Conservation (phyloP, 2,888 invertebrate genomes). For the Scaptomyza reducta region DNA sequence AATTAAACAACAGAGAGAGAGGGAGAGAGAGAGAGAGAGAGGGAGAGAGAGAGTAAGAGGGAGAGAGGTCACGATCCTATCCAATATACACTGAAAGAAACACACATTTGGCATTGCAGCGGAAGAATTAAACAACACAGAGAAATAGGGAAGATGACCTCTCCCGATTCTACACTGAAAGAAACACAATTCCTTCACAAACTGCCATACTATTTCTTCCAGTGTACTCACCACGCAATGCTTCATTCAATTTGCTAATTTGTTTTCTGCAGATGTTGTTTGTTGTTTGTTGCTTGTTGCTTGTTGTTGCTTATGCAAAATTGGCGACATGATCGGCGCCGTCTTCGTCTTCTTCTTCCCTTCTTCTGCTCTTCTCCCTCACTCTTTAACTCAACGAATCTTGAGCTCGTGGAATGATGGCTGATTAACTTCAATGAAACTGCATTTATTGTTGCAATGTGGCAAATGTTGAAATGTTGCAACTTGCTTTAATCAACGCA, state of each 20-base stretch:
- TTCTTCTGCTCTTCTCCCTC: not conserved
- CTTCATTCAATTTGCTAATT: slow-evolving; percentile 69
- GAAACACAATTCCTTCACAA: too few relatives aligned
- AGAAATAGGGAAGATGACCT: too few relatives aligned
- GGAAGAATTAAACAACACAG: too few relatives aligned
- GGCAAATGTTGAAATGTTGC: slow-evolving; percentile 38
- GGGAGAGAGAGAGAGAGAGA: too few relatives aligned
- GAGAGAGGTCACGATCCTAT: too few relatives aligned
- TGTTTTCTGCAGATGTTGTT: slow-evolving; percentile 28
- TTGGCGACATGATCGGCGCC: slow-evolving; percentile 51
- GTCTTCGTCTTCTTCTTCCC: slow-evolving; percentile 34
- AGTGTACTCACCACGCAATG: slow-evolving; percentile 45
- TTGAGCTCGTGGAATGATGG: slow-evolving; percentile 23
- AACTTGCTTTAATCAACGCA: slow-evolving; percentile 69
- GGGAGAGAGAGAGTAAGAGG: too few relatives aligned
- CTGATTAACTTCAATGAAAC: slow-evolving; percentile 78
- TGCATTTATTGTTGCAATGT: slow-evolving; percentile 69
- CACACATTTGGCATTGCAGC: too few relatives aligned
- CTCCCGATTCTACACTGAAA: not conserved
- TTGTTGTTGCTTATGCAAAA: slow-evolving; percentile 52
- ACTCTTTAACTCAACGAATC: too few relatives aligned
- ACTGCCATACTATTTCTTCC: not conserved
- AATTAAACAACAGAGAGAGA: slow-evolving; percentile 36
- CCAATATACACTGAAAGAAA: not conserved
- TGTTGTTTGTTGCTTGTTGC: slow-evolving; percentile 9